These are phyloP conservation scores for Turritopsis rubra DNA, from an alignment of 30 jellyfish, hydroid and myxozoan genomes.

Conservation along the genomic window DNA sequence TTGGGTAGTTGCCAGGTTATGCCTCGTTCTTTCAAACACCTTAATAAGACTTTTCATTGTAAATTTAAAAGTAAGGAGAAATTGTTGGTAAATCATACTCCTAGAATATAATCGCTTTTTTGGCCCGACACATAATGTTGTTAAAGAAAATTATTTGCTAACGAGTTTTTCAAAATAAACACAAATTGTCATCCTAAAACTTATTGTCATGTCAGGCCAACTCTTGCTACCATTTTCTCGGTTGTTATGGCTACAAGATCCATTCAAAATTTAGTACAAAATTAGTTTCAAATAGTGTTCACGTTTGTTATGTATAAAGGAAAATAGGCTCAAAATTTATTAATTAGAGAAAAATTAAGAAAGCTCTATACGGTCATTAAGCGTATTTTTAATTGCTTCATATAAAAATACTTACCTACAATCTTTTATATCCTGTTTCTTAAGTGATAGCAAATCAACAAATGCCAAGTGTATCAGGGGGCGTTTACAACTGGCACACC, in stretches of 20 bases:
- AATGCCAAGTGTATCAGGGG: too few species aligned
- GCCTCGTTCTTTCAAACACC: too few species aligned
- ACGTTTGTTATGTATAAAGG: too few species aligned
- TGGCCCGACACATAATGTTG: neutral
- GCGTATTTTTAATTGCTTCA: neutral
- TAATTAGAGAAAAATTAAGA: neutral
- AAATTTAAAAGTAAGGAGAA: too few species aligned
- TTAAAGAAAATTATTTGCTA: neutral
- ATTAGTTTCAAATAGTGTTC: neutral
- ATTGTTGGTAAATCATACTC: too few species aligned
- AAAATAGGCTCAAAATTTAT: neutral
- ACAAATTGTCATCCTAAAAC: neutral
- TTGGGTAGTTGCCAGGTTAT: too few species aligned
- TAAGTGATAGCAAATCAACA: neutral
- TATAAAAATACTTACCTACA: neutral
- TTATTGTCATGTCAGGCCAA: neutral
- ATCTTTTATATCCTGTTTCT: neutral
- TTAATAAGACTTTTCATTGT: too few species aligned
- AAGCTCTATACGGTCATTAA: neutral
- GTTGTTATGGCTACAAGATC: neutral
- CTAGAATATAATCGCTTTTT: too few species aligned
- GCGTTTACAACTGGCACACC: neutral
- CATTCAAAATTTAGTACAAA: neutral
- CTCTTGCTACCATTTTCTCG: neutral
- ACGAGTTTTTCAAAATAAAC: neutral